Base-by-base conservation (phyloP, 1,140 invertebrate species). In the Lepidurus packardi region DNA sequence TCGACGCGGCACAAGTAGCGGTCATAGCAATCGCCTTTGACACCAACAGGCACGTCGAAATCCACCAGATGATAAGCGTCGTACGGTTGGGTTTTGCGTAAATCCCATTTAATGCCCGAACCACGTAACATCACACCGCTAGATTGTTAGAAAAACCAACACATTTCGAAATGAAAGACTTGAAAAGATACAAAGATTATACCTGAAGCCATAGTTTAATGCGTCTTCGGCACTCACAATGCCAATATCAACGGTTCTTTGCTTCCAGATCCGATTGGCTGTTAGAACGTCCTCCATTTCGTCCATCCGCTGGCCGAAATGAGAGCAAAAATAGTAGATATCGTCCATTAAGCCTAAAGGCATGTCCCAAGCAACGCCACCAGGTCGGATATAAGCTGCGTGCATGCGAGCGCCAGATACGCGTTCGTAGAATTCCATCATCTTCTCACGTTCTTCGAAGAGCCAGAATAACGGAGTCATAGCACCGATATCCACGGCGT, bases 391-490 rank as follows among this genome's bases (percentile, higher is more conserved):
- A 83, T 98, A 99, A 3, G 95, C 95, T 13, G 96, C 95, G 86
- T 99, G 97, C 94, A 99, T 96, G 73, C 97, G 89, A 24, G 96
- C 96, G 9, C 97, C 97, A 78, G 94, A 97, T 0, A 95, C 96
- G 80, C 97, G 87, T 85, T 99, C 97, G 85, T 77, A 34, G 42
- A 81, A 78, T 11, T 24, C 11, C 92, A 97, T 96, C 86, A 98
- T 88, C 87, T 99, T 99, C 86, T 99, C 97, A 81, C 97, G 88
- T 86, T 99, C 97, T 85, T 99, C 97, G 86, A 99, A 99, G 45
- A 98, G 87, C 97, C 97, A 99, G 86, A 99, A 98, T 84, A 99
- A 96, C 0, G 97, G 97, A 3, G 97, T 99, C 78, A 99, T 88
- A 7, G 95, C 97, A 25, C 97, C 97, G 41, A 98, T 88, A 87